Percentiles rank a stretch among this genome's conserved stretches.
phyloP scores from a whole-genome alignment of 2,888 invertebrate species.

The Clepsis dumicolana region DNA sequence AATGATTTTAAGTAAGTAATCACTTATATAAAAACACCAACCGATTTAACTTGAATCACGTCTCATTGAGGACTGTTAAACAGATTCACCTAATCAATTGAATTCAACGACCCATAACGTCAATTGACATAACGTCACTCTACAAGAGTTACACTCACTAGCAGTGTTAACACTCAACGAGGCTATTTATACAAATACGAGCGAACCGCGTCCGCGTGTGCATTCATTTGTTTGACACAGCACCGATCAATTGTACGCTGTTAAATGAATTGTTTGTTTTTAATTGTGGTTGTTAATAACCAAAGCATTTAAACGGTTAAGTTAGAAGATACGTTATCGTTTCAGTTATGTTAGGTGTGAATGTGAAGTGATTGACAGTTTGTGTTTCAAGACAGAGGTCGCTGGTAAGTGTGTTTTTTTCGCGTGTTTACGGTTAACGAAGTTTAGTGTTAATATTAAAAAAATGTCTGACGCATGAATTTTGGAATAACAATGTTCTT shows the following conservation, averaged over 20 bases:
- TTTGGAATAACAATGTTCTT: no score
- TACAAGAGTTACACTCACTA: not conserved
- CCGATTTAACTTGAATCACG: no score
- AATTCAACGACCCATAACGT: not conserved
- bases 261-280: not conserved
- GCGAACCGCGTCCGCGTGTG: slow-evolving; percentile 62
- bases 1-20: no score
- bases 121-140: not conserved
- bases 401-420: slow-evolving; percentile 27
- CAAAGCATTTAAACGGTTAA: slow-evolving; percentile 20
- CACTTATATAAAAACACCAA: no score
- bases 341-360: slow-evolving; percentile 36
- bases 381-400: slow-evolving; percentile 10
- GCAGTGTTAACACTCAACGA: slow-evolving; percentile 36
- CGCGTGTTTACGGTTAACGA: not conserved
- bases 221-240: slow-evolving; percentile 59
- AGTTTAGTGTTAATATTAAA: no score
- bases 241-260: slow-evolving; percentile 43
- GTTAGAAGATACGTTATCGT: slow-evolving; percentile 21
- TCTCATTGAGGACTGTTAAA: not conserved
- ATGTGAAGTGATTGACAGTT: slow-evolving; percentile 33
- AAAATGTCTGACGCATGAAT: no score
- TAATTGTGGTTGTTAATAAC: not conserved
- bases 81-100: not conserved
- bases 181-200: slow-evolving; percentile 76